Conservation (phyloP, 2,888 invertebrate genomes). For the Listrodromus nycthemerus region DNA sequence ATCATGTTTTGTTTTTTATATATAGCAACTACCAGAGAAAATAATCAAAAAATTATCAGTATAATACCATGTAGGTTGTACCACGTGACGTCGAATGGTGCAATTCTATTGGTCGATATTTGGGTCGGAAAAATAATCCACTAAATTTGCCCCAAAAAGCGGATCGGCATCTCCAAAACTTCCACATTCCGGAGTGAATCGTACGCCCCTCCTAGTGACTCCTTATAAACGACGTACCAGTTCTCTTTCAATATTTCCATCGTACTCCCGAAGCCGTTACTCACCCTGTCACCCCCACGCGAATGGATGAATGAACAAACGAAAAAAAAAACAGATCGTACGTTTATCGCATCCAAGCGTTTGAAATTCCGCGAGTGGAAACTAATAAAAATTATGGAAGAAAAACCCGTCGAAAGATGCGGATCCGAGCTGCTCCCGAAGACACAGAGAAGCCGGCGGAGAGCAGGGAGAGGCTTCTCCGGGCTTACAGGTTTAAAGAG, state of each 20-base stretch:
- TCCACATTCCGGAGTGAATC: conserved; percentile 30
- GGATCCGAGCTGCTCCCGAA: neutral
- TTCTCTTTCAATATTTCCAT: neutral
- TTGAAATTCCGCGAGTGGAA: conserved; percentile 12
- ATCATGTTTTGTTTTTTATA: too few relatives aligned
- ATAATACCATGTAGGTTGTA: too few relatives aligned
- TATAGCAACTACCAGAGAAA: too few relatives aligned
- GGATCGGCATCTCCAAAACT: conserved; percentile 26
- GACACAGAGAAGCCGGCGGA: conserved; percentile 6
- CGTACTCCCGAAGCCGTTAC: conserved; percentile 16
- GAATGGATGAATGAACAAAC: conserved; percentile 5
- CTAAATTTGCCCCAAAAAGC: conserved; percentile 51
- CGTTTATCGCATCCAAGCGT: conserved; percentile 25
- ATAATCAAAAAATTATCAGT: too few relatives aligned
- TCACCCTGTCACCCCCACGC: conserved; percentile 49
- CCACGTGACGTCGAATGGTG: too few relatives aligned
- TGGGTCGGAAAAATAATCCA: too few relatives aligned
- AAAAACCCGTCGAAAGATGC: neutral
- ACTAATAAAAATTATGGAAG: conserved; percentile 36
- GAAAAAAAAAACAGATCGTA: conserved; percentile 26
- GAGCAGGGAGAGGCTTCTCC: neutral
- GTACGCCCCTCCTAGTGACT: conserved; percentile 12
- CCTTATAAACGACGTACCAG: conserved; percentile 14
- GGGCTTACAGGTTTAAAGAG: conserved; percentile 64
- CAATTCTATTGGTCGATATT: too few relatives aligned